Base-by-base conservation (phyloP, 2,888 invertebrate species). In the Plebejus anna region DNA sequence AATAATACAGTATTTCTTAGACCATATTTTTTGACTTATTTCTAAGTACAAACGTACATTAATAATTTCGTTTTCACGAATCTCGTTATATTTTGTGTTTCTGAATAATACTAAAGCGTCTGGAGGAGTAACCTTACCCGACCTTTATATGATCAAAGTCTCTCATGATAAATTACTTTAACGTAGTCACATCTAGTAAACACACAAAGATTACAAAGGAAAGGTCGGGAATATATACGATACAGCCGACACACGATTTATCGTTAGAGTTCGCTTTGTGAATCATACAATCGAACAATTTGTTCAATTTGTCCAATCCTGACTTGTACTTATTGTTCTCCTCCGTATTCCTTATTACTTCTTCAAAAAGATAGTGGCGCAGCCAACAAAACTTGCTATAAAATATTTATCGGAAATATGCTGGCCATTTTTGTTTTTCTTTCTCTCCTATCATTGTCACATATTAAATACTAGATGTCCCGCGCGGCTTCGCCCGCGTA, bases 171-270 rank as follows among this genome's bases (percentile, higher is more conserved):
- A 73, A 73, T 73, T 55, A 73, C 51, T 73, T 71, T 72, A 72
- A 72, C 72, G 57, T 59, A 42, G 76, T 72, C 70, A 57, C 71
- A 70, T 76, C 71, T 71, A 76, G 71, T 72, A 76, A 76, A 76
- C 59, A 76, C 71, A 76, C 59, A 57, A 72, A 72, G 72, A 76
- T 76, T 72, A 76, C 76, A 78, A 79, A 78, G 78, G 75, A 79
- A 73, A 47, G 47, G 51, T 73, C 51, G 55, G 47, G 73, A 72
- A 77, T 77, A 76, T 78, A 77, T 73, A 70, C 76, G 79, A 77
- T 76, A 78, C 79, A 76, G 78, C 79, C 79, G 78, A 79, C 79
- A 76, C 78, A 76, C 75, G 78, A 79, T 78, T 79, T 79, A 79
- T 79, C 76, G 75, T 77, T 78, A 70, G 77, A 77, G 77, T 61